phyloP scores from a whole-genome alignment of 1,140 invertebrate species.

The Andricus grossulariae region DNA sequence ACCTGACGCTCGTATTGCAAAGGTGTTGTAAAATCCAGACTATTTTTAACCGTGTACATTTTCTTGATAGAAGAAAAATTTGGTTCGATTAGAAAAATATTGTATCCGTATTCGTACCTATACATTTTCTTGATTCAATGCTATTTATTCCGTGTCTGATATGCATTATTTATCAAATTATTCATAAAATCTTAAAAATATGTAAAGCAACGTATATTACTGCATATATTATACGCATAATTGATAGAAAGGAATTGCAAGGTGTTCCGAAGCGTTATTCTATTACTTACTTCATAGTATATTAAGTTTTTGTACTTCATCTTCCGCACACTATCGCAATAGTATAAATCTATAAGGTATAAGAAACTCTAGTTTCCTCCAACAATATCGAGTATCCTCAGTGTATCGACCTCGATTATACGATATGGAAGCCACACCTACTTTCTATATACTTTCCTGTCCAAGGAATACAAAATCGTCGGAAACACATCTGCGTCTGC shows the following conservation, averaged over 20 bases:
- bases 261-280: not conserved
- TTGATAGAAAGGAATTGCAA: not conserved
- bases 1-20: no score
- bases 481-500: conserved; percentile 41
- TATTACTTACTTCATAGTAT: not conserved
- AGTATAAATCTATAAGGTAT: conserved; percentile 9
- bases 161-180: no score
- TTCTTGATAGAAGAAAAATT: no score
- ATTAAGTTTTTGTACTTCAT: not conserved
- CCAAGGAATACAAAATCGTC: conserved; percentile 47
- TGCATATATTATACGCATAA: not conserved
- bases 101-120: no score
- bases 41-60: no score
- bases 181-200: no score
- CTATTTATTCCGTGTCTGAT: no score
- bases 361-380: conserved; percentile 37
- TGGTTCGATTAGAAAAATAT: no score
- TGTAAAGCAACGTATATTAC: no score
- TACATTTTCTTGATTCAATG: no score
- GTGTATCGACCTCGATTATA: conserved; percentile 60
- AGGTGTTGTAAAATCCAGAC: no score
- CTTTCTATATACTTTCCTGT: conserved; percentile 64
- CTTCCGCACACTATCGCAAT: not conserved
- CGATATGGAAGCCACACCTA: conserved; percentile 65
- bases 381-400: conserved; percentile 57